phyloP scores from a whole-genome alignment of 2,797 vertebrate species.

The Takifugu ocellatus region DNA sequence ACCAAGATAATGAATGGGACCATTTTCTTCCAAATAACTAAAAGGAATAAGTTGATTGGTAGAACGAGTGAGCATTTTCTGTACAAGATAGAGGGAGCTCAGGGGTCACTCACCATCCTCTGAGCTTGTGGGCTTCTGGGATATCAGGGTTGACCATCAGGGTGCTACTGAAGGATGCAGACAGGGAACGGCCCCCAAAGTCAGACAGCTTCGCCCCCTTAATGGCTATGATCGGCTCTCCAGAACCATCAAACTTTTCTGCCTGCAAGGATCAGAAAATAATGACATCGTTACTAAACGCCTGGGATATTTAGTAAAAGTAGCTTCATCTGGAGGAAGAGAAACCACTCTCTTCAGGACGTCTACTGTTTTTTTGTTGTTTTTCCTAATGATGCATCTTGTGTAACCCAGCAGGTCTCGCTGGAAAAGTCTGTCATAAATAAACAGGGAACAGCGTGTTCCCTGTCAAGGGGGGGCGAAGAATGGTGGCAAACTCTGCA shows the following conservation, averaged over 20 bases:
- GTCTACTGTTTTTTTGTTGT: slow-evolving; percentile 20
- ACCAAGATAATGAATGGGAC: background rate
- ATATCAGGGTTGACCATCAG: slow-evolving; percentile 94
- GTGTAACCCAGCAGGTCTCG: slow-evolving; percentile 35
- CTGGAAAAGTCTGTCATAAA: slow-evolving; percentile 45
- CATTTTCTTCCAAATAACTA: no score
- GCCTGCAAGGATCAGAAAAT: slow-evolving; percentile 74
- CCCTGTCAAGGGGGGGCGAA: slow-evolving; percentile 27
- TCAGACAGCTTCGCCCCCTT: slow-evolving; percentile 93
- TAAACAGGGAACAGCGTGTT: slow-evolving; percentile 38
- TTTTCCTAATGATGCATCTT: slow-evolving; percentile 49
- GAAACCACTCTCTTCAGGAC: slow-evolving; percentile 21
- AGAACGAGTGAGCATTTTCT: background rate
- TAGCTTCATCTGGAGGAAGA: slow-evolving; percentile 4
- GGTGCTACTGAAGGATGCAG: slow-evolving; percentile 88
- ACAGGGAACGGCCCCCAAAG: slow-evolving; percentile 92
- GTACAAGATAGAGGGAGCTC: background rate
- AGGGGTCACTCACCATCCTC: slow-evolving; percentile 86
- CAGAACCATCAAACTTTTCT: slow-evolving; percentile 90
- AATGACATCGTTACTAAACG: slow-evolving; percentile 1
- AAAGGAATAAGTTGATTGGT: no score
- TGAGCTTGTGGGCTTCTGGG: slow-evolving; percentile 91
- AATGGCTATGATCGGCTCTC: slow-evolving; percentile 90
- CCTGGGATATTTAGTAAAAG: background rate
- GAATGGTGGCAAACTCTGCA: slow-evolving; percentile 28